phyloP scores from a whole-genome alignment of 2,113 vertebrate genomes.

The Tragelaphus scriptus region DNA sequence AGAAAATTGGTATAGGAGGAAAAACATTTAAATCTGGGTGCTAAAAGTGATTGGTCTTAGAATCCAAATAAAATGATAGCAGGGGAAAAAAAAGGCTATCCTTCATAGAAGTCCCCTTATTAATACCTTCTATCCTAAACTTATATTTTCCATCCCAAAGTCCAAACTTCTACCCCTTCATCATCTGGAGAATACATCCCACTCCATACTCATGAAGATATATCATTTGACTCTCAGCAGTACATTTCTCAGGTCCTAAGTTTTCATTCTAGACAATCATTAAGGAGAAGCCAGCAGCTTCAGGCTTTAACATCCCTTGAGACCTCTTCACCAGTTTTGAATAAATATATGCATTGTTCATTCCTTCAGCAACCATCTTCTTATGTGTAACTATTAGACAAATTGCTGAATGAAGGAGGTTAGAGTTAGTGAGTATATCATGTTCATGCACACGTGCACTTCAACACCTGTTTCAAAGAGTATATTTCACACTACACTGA shows the following conservation, averaged over 20 bases:
- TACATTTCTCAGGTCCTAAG: background rate
- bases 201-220: background rate
- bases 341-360: background rate
- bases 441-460: rapidly evolving
- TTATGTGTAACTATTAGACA: background rate
- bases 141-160: background rate
- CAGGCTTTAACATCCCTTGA: background rate
- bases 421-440: background rate
- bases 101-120: background rate
- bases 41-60: background rate
- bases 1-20: background rate
- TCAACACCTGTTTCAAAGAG: background rate
- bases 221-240: background rate
- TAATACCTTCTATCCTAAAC: background rate
- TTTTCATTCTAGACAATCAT: background rate
- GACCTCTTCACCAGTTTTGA: background rate
- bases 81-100: background rate
- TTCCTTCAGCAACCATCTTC: background rate
- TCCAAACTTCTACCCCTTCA: background rate
- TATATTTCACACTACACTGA: background rate
- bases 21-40: background rate
- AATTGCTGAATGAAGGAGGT: background rate
- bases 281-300: background rate
- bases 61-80: background rate
- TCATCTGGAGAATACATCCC: no score